A percentile compares a stretch with the other conserved stretches of the same genome.
These are phyloP conservation scores for Stegodyphus dumicola DNA, from an alignment of 1,140 invertebrate species.

Conservation along the genomic window DNA sequence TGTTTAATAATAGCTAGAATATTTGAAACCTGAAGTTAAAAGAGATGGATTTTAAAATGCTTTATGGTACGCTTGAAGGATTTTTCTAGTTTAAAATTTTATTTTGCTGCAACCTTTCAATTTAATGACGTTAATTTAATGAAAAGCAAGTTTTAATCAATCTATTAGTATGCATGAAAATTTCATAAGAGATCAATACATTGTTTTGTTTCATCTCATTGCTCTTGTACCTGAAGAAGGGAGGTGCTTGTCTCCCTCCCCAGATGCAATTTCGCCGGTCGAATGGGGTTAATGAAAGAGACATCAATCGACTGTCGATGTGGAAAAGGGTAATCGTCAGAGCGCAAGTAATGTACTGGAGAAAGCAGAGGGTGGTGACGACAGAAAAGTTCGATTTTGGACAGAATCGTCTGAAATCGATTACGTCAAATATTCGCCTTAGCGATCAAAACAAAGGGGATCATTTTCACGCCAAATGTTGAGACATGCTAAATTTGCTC, in stretches of 20 bases:
- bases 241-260: background rate
- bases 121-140: too few species aligned
- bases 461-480: conserved; percentile 1
- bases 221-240: background rate
- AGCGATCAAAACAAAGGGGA: conserved; percentile 22
- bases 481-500: conserved; percentile 21
- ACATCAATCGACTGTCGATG: conserved; percentile 41
- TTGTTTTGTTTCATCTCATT: too few species aligned
- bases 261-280: conserved; percentile 9
- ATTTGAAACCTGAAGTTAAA: too few species aligned
- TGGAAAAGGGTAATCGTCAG: conserved; percentile 4
- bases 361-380: background rate
- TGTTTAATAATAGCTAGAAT: too few species aligned
- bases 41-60: too few species aligned
- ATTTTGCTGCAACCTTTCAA: too few species aligned
- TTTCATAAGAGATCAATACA: too few species aligned
- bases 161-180: too few species aligned
- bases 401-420: background rate
- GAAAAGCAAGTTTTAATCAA: too few species aligned
- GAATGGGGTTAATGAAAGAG: conserved; percentile 47
- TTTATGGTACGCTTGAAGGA: too few species aligned
- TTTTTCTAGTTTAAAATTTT: too few species aligned
- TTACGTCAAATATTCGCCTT: conserved; percentile 6
- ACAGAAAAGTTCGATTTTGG: background rate
- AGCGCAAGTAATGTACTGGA: conserved; percentile 17